Conservation (phyloP, 2,888 invertebrate genomes). For the Diplazon laetatorius region DNA sequence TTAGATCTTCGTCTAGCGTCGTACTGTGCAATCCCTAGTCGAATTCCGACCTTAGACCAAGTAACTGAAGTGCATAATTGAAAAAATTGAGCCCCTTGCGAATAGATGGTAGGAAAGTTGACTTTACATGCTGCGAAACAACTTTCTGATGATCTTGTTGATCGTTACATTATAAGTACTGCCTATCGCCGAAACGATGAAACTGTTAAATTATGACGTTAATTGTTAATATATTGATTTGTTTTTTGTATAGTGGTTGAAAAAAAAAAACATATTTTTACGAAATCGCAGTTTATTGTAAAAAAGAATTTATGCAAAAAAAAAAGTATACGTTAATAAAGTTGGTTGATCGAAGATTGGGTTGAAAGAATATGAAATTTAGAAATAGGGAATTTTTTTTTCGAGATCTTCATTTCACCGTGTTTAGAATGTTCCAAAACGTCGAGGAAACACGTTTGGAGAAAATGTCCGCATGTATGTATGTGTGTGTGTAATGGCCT, state of each 20-base stretch:
- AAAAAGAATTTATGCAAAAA: background rate
- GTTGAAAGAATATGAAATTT: too few species aligned
- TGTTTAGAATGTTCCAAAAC: too few species aligned
- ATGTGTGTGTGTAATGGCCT: too few species aligned
- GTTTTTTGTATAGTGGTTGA: constrained; percentile 5
- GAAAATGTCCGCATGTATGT: too few species aligned
- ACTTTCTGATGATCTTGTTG: background rate
- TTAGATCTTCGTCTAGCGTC: background rate
- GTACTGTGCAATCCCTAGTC: background rate
- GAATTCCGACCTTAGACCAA: background rate
- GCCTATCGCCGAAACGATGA: background rate
- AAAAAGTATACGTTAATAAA: constrained; percentile 9
- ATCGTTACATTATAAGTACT: background rate
- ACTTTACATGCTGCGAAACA: background rate
- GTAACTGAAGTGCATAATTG: background rate
- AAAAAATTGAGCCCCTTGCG: background rate
- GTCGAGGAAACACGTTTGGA: too few species aligned
- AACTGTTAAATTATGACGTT: constrained; percentile 1
- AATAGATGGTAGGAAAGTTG: background rate
- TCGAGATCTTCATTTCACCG: too few species aligned
- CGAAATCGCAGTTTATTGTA: background rate
- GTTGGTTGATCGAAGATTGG: too few species aligned
- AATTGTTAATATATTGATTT: background rate
- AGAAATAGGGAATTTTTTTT: too few species aligned
- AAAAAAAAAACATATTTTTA: constrained; percentile 11